Percentiles rank a stretch among this genome's conserved stretches.
Conservation (phyloP, 1,140 invertebrate species). For the Magallana angulata region DNA sequence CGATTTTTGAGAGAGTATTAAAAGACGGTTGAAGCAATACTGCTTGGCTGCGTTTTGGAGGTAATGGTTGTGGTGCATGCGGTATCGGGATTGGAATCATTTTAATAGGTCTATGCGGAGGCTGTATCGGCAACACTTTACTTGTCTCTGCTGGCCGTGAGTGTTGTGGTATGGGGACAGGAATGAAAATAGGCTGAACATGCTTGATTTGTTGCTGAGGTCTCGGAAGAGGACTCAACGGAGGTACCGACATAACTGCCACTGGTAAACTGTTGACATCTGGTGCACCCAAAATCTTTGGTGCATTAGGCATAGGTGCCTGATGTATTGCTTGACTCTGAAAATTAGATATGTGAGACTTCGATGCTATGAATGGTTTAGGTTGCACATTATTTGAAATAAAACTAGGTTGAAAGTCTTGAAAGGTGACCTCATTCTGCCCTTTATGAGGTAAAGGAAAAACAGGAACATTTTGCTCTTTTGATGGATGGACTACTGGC, state of each 20-base stretch:
- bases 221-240: neutral
- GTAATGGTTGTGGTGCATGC: neutral
- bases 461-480: neutral
- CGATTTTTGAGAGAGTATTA: neutral
- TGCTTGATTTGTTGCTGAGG: neutral
- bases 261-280: neutral
- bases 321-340: slow-evolving; percentile 12
- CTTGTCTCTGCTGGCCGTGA: neutral
- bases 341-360: neutral
- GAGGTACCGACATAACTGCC: neutral
- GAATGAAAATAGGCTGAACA: neutral
- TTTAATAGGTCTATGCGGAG: neutral
- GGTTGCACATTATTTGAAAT: slow-evolving; percentile 5
- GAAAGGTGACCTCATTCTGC: neutral
- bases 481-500: neutral
- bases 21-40: neutral
- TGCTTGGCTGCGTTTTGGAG: neutral
- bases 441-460: slow-evolving; percentile 1
- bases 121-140: neutral
- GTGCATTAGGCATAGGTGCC: neutral
- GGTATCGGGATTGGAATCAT: neutral
- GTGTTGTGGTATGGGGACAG: neutral
- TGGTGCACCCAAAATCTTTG: neutral
- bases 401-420: neutral
- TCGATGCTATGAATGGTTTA: slow-evolving; percentile 4